Evolutionary conservation across 2,888 invertebrate species (phyloP), one percentile per base, ranked within the genome.

Genomic region (Ennomos fuscantarius): DNA sequence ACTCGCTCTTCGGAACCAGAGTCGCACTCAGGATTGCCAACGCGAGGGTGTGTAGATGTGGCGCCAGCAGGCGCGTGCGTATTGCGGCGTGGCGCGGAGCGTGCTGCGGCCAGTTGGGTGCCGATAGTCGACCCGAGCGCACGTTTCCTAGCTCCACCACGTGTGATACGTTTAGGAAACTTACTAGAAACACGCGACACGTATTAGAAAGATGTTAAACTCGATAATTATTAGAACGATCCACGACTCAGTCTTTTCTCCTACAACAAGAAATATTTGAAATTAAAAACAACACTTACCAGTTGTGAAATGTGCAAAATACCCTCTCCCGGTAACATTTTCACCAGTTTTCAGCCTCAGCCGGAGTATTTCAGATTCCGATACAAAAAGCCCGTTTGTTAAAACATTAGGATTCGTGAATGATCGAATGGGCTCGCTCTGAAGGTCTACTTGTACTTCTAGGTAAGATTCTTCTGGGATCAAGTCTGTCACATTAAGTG

Each of bases 381-480:
- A 96, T 0, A 96, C 89, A 73, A 94, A 96, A 10, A 94, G 92
- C 0, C 95, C 95, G 63, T 95, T 95, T 8, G 94, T 95, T 34
- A 96, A 74, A 24, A 95, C 86, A 36, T 88, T 88, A 0, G 87
- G 75, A 32, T 87, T 84, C 41, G 86, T 82, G 75, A 94, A 95
- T 0, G 95, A 95, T 37, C 93, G 87, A 71, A 95, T 93, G 0
- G 93, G 89, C 8, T 76, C 72, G 34, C 79, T 86, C 51, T 92
- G 89, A 1, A 94, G 80, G 66, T 94, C 94, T 5, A 96, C 84
- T 71, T 94, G 94, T 9, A 95, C 78, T 53, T 93, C 86, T 5
- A 93, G 87, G 65, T 93, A 94, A 11, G 86, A 89, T 8, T 88
- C 87, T 13, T 85, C 83, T 1, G 84, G 77, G 8, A 79, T 70